Conservation (phyloP, 2,888 invertebrate genomes). For the Silvanus unidentatus region DNA sequence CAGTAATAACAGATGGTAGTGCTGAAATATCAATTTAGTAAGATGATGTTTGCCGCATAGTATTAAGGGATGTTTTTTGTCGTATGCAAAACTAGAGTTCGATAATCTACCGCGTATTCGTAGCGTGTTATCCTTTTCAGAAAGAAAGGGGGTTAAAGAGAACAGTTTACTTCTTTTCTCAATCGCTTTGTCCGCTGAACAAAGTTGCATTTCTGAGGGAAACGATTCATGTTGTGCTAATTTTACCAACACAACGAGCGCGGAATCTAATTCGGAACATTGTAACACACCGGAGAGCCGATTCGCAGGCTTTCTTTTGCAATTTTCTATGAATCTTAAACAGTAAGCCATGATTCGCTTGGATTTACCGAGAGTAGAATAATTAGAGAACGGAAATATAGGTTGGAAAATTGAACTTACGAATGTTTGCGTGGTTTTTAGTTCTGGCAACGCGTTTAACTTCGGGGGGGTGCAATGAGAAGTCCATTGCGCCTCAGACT, state of each 20-base stretch:
- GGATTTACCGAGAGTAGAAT: background rate
- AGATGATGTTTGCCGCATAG: constrained; percentile 9
- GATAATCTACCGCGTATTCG: background rate
- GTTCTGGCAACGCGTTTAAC: background rate
- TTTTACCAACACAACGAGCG: background rate
- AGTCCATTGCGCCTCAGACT: background rate
- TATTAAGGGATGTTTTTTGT: background rate
- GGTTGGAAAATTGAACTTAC: background rate
- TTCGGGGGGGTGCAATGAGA: background rate
- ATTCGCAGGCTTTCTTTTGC: background rate
- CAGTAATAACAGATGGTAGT: constrained; percentile 13
- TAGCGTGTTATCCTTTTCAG: background rate
- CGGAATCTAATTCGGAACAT: background rate
- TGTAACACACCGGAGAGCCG: background rate
- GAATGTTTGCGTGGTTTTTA: background rate
- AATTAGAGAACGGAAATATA: background rate
- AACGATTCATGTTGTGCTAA: background rate
- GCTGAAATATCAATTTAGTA: constrained; percentile 10
- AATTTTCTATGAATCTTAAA: background rate
- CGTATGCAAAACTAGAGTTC: background rate
- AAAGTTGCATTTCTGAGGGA: background rate
- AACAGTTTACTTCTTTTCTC: background rate
- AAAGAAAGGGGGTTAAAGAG: background rate
- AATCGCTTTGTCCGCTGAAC: background rate
- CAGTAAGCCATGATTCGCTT: background rate